These are phyloP conservation scores for Etheostoma spectabile DNA, from an alignment of 2,113 vertebrate species.

Conservation along the genomic window DNA sequence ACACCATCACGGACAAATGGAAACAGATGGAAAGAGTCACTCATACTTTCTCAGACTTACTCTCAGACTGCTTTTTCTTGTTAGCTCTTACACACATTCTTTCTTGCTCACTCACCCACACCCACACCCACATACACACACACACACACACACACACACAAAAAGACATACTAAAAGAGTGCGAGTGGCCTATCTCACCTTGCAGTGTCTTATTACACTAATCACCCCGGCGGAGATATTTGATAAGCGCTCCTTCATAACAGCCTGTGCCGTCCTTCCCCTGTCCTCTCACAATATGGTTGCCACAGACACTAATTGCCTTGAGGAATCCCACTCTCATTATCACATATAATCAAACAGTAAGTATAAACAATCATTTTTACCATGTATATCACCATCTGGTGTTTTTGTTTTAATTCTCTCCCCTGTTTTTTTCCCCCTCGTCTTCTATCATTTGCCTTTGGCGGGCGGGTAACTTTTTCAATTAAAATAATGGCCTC, in stretches of 20 bases:
- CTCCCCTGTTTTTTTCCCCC: slow-evolving; percentile 2
- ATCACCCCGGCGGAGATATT: slow-evolving; percentile 76
- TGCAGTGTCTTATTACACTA: slow-evolving; percentile 79
- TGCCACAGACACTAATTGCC: slow-evolving; percentile 80
- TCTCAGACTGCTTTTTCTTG: slow-evolving; percentile 19
- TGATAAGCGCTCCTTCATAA: slow-evolving; percentile 77
- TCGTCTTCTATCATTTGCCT: slow-evolving; percentile 49
- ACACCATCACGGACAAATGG: not conserved
- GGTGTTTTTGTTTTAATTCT: slow-evolving; percentile 75
- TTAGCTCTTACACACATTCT: slow-evolving; percentile 1
- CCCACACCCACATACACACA: slow-evolving; percentile 22
- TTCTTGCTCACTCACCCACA: not conserved
- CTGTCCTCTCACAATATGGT: slow-evolving; percentile 82
- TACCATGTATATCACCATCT: slow-evolving; percentile 80
- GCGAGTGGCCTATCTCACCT: slow-evolving; percentile 76
- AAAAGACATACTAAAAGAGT: slow-evolving; percentile 55
- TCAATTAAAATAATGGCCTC: slow-evolving; percentile 75
- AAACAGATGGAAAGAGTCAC: slow-evolving; percentile 58
- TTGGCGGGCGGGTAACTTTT: slow-evolving; percentile 70
- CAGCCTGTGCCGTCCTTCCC: slow-evolving; percentile 75
- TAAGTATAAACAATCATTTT: slow-evolving; percentile 84
- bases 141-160: slow-evolving; percentile 24
- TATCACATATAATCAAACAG: slow-evolving; percentile 85
- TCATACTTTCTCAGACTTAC: slow-evolving; percentile 25
- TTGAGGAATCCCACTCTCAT: slow-evolving; percentile 81